Conservation (phyloP, 1,140 invertebrate species). For the Calliphora vicina region DNA sequence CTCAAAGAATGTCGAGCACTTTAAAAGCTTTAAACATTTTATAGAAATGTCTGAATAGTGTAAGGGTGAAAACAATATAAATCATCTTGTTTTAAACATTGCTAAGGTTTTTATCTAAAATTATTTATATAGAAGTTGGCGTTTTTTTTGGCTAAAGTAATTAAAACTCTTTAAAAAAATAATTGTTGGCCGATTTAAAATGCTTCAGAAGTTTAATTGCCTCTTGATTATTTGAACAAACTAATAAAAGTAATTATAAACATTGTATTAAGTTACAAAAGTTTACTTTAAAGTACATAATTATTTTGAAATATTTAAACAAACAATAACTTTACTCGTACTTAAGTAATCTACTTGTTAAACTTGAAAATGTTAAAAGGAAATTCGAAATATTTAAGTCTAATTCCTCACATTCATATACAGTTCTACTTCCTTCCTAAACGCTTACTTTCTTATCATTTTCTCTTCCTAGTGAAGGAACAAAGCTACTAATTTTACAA, state of each 20-base stretch:
- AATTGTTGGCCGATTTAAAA: neutral
- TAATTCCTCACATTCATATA: too few relatives aligned
- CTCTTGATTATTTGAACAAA: neutral
- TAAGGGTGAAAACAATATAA: neutral
- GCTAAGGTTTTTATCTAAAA: neutral
- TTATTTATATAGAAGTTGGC: neutral
- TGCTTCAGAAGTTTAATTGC: neutral
- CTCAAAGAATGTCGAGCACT: conserved; percentile 25
- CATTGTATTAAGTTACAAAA: neutral
- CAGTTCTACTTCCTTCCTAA: too few relatives aligned
- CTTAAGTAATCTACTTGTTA: too few relatives aligned
- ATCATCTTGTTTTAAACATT: neutral
- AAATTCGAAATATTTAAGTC: too few relatives aligned
- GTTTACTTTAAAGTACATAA: neutral
- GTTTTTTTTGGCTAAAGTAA: neutral
- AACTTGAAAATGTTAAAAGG: too few relatives aligned
- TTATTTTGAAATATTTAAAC: neutral
- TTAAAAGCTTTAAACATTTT: conserved; percentile 22
- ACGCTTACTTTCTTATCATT: too few relatives aligned
- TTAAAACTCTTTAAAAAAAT: neutral
- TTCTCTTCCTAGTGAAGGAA: too few relatives aligned
- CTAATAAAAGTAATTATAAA: neutral
- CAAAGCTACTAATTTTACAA: too few relatives aligned
- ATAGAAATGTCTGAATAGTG: neutral
- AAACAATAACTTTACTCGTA: too few relatives aligned